A percentile compares a stretch with the other conserved stretches of the same genome.
phyloP scores from a whole-genome alignment of 2,797 vertebrate species.

The Dicrostonyx torquatus region DNA sequence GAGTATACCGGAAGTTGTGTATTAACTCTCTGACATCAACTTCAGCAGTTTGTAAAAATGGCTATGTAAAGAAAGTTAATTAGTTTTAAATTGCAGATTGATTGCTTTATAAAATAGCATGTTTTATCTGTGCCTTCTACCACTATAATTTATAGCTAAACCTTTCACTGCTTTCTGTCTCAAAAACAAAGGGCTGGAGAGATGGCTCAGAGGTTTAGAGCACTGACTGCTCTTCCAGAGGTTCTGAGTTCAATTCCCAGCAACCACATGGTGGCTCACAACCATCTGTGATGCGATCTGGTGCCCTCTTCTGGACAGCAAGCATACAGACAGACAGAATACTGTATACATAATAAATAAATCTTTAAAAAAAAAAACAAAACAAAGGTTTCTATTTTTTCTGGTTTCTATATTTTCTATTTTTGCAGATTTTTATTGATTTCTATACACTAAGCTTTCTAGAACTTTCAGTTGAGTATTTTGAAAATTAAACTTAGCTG shows the following conservation, averaged over 20 bases:
- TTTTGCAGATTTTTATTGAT: conserved; percentile 46
- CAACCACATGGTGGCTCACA: too few species aligned
- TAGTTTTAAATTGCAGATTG: conserved; percentile 60
- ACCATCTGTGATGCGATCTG: too few species aligned
- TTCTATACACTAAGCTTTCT: neutral
- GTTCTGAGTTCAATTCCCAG: too few species aligned
- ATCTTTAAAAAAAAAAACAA: too few species aligned
- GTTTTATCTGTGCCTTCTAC: conserved; percentile 72
- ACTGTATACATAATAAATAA: too few species aligned
- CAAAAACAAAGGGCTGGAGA: conserved; percentile 58
- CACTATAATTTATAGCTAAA: conserved; percentile 64
- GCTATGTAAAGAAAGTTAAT: conserved; percentile 43
- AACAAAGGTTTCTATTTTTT: conserved; percentile 53
- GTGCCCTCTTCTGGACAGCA: too few species aligned
- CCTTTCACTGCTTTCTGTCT: conserved; percentile 70
- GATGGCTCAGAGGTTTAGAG: too few species aligned
- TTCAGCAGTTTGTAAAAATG: conserved; percentile 48
- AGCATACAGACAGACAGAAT: too few species aligned
- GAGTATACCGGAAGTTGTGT: conserved; percentile 1
- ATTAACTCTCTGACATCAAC: conserved; percentile 36
- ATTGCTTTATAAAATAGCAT: conserved; percentile 73
- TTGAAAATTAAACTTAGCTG: conserved; percentile 71
- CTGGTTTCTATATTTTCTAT: conserved; percentile 20
- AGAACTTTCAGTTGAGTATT: conserved; percentile 68
- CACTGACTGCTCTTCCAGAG: too few species aligned